Evolutionary conservation across 2,797 vertebrate species (phyloP).

Genomic region (Eupleurogrammus muticus): DNA sequence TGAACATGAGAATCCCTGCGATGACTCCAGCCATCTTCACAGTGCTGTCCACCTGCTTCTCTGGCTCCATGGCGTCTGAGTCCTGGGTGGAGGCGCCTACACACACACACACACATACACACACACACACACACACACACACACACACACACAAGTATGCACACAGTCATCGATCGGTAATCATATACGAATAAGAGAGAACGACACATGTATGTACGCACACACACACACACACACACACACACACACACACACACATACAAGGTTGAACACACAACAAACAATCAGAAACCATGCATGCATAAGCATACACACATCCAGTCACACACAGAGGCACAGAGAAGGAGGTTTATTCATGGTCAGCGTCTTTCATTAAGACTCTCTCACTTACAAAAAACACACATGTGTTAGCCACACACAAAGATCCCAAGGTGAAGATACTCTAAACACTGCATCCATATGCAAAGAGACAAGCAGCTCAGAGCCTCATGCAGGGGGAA

Average conservation of each 20-base stretch:
- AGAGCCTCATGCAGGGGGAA: not conserved
- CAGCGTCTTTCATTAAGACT: not conserved
- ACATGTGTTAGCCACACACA: not conserved
- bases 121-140: slow-evolving; percentile 27
- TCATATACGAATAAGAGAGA: not conserved
- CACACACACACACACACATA: not conserved
- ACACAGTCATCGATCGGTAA: slow-evolving; percentile 48
- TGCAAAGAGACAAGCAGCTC: slow-evolving; percentile 12
- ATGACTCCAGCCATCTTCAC: slow-evolving; percentile 98
- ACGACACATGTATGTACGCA: not conserved
- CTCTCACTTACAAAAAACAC: not conserved
- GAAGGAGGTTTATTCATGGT: not conserved
- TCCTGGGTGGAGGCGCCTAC: slow-evolving; percentile 96
- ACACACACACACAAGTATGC: slow-evolving; percentile 38
- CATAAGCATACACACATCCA: slow-evolving; percentile 10
- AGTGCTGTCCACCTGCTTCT: slow-evolving; percentile 96
- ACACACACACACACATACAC: slow-evolving; percentile 28
- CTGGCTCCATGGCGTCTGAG: slow-evolving; percentile 95
- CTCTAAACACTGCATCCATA: slow-evolving; percentile 15
- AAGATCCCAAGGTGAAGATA: slow-evolving; percentile 59
- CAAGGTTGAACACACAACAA: not conserved
- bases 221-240: not conserved
- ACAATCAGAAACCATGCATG: not conserved
- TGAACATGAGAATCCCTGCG: slow-evolving; percentile 97
- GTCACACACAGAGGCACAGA: not conserved